A percentile compares a stretch with the other conserved stretches of the same genome.
Evolutionary conservation across 2,797 vertebrate genomes (phyloP).

Genomic region (Poecilia wingei): DNA sequence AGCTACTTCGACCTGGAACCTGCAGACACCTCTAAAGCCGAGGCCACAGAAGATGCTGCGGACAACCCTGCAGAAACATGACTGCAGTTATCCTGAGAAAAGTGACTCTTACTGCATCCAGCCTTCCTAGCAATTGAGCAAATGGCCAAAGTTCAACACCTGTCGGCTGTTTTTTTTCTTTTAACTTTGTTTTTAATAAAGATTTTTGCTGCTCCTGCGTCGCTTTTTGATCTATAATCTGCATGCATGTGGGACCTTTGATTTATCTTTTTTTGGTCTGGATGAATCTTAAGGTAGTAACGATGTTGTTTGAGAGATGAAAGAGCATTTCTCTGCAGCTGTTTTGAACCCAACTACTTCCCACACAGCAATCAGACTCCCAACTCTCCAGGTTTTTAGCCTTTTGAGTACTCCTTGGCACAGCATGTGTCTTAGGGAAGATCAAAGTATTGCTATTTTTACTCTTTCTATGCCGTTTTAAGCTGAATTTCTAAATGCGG

Average conservation of each 20-base stretch:
- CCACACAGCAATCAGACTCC: conserved; percentile 49
- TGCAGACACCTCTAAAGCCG: conserved; percentile 8
- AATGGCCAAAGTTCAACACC: conserved; percentile 5
- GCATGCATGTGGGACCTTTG: conserved; percentile 47
- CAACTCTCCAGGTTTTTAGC: conserved; percentile 36
- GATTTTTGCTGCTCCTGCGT: conserved; percentile 25
- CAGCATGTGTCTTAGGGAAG: conserved; percentile 43
- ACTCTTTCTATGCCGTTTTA: conserved; percentile 37
- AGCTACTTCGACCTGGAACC: conserved; percentile 83
- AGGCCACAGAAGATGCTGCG: neutral
- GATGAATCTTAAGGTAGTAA: conserved; percentile 43
- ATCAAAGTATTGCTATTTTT: conserved; percentile 67
- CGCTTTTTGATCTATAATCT: conserved; percentile 58
- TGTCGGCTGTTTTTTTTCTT: conserved; percentile 15
- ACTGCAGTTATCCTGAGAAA: neutral
- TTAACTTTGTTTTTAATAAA: conserved; percentile 47
- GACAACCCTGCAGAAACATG: conserved; percentile 3
- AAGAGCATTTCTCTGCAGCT: conserved; percentile 64
- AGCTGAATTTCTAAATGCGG: conserved; percentile 36
- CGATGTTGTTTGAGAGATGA: conserved; percentile 68
- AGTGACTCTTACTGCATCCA: neutral
- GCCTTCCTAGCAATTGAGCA: neutral
- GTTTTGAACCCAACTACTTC: conserved; percentile 55
- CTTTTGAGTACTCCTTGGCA: conserved; percentile 51
- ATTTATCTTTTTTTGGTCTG: conserved; percentile 44